phyloP scores from a whole-genome alignment of 2,888 invertebrate genomes.

The Eubasilissa splendida region DNA sequence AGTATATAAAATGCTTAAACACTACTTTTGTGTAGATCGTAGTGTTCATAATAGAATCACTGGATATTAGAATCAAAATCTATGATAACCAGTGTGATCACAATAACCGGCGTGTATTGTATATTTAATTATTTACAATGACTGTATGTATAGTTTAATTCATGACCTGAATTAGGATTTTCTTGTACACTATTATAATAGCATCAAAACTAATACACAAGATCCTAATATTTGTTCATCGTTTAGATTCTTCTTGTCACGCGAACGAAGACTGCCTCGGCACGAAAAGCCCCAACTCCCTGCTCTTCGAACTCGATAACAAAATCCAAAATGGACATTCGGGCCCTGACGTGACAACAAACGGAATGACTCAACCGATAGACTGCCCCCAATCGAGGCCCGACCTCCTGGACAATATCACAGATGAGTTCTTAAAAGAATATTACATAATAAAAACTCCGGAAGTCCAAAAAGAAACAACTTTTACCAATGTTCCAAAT shows the following conservation, averaged over 20 bases:
- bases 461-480: background rate
- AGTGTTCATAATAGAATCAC: too few relatives aligned
- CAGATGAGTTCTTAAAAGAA: conserved; percentile 35
- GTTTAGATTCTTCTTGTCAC: conserved; percentile 68
- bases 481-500: background rate
- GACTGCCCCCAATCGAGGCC: background rate
- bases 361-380: conserved; percentile 2
- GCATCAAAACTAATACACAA: too few relatives aligned
- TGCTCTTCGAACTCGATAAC: conserved; percentile 60
- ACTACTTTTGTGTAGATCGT: too few relatives aligned
- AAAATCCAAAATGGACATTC: background rate
- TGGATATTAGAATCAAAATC: too few relatives aligned
- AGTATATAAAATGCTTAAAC: too few relatives aligned
- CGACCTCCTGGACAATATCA: conserved; percentile 38
- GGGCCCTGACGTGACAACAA: conserved; percentile 3
- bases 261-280: conserved; percentile 66
- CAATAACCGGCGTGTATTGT: too few relatives aligned
- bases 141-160: too few relatives aligned
- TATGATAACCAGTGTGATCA: too few relatives aligned
- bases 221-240: background rate
- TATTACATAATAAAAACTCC: conserved; percentile 30
- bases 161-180: too few relatives aligned
- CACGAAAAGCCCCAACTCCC: conserved; percentile 63
- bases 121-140: too few relatives aligned
- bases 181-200: too few relatives aligned